These are phyloP conservation scores for Strigamia crassipes DNA, from an alignment of 2,888 invertebrate species.

Conservation along the genomic window DNA sequence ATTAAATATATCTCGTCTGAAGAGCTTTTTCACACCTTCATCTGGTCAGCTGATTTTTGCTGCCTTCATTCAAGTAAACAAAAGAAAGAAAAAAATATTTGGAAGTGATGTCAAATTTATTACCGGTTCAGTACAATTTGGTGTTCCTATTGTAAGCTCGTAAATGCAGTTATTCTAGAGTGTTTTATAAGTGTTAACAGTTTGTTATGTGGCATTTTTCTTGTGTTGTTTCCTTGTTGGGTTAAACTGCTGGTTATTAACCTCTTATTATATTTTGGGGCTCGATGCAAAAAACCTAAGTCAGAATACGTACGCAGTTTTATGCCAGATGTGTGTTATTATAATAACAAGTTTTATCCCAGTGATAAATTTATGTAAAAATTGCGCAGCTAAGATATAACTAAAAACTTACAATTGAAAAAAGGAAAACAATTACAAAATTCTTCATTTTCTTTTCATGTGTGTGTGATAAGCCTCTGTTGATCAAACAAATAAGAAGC, in stretches of 20 bases:
- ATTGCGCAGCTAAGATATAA: conserved; percentile 42
- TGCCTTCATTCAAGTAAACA: conserved; percentile 25
- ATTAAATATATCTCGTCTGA: conserved; percentile 33
- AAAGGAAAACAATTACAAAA: neutral
- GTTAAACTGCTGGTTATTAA: conserved; percentile 41
- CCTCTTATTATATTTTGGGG: conserved; percentile 43
- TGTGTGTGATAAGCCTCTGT: conserved; percentile 46
- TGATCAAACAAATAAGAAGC: conserved; percentile 2
- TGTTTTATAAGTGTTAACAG: conserved; percentile 49
- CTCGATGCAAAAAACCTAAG: conserved; percentile 33
- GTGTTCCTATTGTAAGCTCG: conserved; percentile 47
- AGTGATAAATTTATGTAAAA: conserved; percentile 46
- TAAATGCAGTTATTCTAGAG: conserved; percentile 48
- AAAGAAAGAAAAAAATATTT: conserved; percentile 33
- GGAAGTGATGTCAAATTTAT: conserved; percentile 44
- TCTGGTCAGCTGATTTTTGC: conserved; percentile 27
- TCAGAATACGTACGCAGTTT: conserved; percentile 48
- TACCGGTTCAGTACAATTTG: conserved; percentile 48
- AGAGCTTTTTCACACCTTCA: conserved; percentile 29
- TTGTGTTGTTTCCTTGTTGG: conserved; percentile 48
- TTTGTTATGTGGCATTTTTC: conserved; percentile 48
- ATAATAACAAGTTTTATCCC: conserved; percentile 27
- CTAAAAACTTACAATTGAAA: neutral
- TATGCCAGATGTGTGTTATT: conserved; percentile 47
- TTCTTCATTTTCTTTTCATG: conserved; percentile 43